Base-by-base conservation (phyloP, 2,888 invertebrate species). In the Frankliniella fusca region DNA sequence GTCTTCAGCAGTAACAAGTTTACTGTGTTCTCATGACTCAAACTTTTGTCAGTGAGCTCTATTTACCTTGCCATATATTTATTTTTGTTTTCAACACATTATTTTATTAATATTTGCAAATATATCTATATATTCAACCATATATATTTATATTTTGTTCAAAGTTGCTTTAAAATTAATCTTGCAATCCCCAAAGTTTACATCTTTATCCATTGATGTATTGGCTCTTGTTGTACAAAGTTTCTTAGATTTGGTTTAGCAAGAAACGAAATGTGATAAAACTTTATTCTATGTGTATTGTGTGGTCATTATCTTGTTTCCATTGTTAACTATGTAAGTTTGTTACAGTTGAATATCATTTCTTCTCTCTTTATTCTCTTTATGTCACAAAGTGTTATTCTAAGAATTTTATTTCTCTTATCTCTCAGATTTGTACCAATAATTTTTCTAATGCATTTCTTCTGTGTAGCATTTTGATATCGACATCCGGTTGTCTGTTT, bases 251-350 rank as follows among this genome's bases (percentile, higher is more conserved):
- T 70, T 70, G 70, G n/a, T n/a, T n/a, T 23, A 70, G 23, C 70
- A 23, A 23, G 70, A 70, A 70, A 70, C 70, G 23, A 70, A 70
- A 23, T 70, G 70, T 70, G 70, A 70, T 70, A 70, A n/a, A 70
- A 70, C n/a, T 70, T n/a, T 70, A n/a, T 70, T 70, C 23, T 7
- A 70, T n/a, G 11, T 70, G 23, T 23, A 70, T 70, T 70, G 11
- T 23, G 5, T 38, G 23, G 23, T 23, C 70, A 70, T 70, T 70
- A 70, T 23, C 23, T 70, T 70, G 23, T 23, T 70, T 70, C 70
- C 23, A 7, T 70, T 70, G 70, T 70, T 70, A 23, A n/a, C 11
- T 70, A 23, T 70, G 20, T 70, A 70, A 61, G 61, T 61, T 61
- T 61, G 61, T 61, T 61, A 61, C 18, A 15, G 18, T 61, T 15